Evolutionary conservation across 2,797 vertebrate genomes (phyloP), one percentile per base, ranked within the genome.

Genomic region (Myotis myotis): DNA sequence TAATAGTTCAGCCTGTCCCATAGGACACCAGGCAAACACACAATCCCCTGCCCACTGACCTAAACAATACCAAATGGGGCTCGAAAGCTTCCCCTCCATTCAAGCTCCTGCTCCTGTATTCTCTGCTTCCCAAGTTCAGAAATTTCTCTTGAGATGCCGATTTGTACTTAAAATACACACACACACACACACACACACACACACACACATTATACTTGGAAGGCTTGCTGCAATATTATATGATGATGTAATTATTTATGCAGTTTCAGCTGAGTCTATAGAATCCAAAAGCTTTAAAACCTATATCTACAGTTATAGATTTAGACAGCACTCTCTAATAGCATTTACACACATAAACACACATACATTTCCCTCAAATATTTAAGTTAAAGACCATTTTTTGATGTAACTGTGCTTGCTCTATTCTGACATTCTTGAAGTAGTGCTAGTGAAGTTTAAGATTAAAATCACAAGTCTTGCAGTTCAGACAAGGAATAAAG

Each of bases 231-330:
- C 97, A 98, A 97, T 97, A 97, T 96, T 97, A 97, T 95, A 97
- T 97, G 95, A 98, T 98, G 96, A 97, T 97, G 96, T 98, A 76
- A 97, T 84, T 92, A 95, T 98, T 98, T 98, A 97, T 97, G 93
- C 97, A 98, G 97, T 97, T 95, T 91, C 96, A 94, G 80, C 87
- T 97, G 74, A 97, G 95, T 95, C 96, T 97, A 97, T 96, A 97
- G 98, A 96, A 95, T 93, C 79, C 96, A 97, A 97, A 97, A 96
- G 88, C 97, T 97, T 98, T 97, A 97, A 98, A 97, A 97, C 97
- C 97, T 97, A 81, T 96, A 97, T 97, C 94, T 97, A 89, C 94
- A 96, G 87, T 97, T 93, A 98, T 93, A 96, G 93, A 91, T 97
- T 97, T 98, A 97, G 97, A 98, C 94, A 92, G 97, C 53, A 76